Evolutionary conservation across 2,797 vertebrate species (phyloP).

Genomic region (Parambassis ranga): DNA sequence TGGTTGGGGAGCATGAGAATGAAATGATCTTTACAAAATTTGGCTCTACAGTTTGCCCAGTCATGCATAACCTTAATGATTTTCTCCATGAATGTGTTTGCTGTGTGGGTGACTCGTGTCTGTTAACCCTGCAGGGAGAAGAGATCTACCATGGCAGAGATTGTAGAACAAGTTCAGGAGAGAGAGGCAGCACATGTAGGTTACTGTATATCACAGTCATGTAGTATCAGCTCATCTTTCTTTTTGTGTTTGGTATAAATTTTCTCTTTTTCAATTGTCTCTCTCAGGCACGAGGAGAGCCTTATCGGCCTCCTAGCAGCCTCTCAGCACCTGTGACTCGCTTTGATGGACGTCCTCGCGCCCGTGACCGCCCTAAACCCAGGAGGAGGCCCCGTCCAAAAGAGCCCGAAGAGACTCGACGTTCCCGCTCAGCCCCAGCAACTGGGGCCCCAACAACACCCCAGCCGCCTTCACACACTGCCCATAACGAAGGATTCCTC

Average conservation of each 20-base stretch:
- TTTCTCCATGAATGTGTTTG: conserved; percentile 20
- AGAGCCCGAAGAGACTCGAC: conserved; percentile 83
- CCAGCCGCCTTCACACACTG: conserved; percentile 81
- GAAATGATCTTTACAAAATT: conserved; percentile 10
- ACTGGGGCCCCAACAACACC: conserved; percentile 84
- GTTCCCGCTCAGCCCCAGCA: conserved; percentile 90
- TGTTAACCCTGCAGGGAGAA: conserved; percentile 75
- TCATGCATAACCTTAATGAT: conserved; percentile 16
- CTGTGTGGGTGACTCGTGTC: conserved; percentile 36
- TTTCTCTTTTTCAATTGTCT: neutral
- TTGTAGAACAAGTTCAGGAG: conserved; percentile 92
- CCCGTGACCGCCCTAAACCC: conserved; percentile 89
- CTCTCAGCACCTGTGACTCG: conserved; percentile 88
- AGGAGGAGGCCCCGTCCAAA: conserved; percentile 89
- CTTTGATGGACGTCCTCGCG: conserved; percentile 87
- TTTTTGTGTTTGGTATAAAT: neutral
- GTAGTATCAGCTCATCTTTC: neutral
- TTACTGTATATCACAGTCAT: neutral
- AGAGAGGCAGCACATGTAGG: conserved; percentile 86
- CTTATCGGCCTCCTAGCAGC: conserved; percentile 82
- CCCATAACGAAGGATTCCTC: conserved; percentile 88
- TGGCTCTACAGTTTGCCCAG: conserved; percentile 4
- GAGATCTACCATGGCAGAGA: conserved; percentile 88
- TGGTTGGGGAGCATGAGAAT: neutral
- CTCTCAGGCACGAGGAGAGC: conserved; percentile 80